Conservation (phyloP, 2,888 invertebrate species). For the Hipparchia semele region DNA sequence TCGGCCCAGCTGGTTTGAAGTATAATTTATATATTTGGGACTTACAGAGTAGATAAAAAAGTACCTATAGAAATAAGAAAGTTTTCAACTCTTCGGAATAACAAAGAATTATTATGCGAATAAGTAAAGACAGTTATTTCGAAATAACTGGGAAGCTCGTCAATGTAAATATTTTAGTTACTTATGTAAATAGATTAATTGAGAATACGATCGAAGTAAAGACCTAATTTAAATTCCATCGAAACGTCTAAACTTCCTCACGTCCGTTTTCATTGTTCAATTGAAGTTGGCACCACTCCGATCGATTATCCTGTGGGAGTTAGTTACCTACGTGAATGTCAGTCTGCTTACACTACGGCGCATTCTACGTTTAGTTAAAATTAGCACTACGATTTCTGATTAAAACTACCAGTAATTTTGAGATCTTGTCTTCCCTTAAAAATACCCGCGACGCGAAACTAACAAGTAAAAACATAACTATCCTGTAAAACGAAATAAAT, state of each 20-base stretch:
- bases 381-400: too few species aligned
- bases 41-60: too few species aligned
- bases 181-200: too few species aligned
- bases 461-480: too few species aligned
- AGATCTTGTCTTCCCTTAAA: too few species aligned
- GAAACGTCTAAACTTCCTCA: neutral
- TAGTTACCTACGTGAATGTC: neutral
- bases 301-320: slow-evolving; percentile 5
- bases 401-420: too few species aligned
- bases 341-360: neutral
- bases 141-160: neutral
- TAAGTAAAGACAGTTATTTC: neutral
- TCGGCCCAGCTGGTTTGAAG: neutral
- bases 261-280: slow-evolving; percentile 4
- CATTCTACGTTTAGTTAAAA: too few species aligned
- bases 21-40: too few species aligned
- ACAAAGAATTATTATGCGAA: neutral
- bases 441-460: too few species aligned
- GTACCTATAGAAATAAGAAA: too few species aligned
- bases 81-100: neutral
- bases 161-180: too few species aligned
- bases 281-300: slow-evolving; percentile 3
- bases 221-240: neutral
- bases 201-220: neutral
- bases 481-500: too few species aligned